Evolutionary conservation across 1,140 invertebrate species (phyloP), one percentile per base, ranked within the genome.

Genomic region (Lepidurus arcticus): DNA sequence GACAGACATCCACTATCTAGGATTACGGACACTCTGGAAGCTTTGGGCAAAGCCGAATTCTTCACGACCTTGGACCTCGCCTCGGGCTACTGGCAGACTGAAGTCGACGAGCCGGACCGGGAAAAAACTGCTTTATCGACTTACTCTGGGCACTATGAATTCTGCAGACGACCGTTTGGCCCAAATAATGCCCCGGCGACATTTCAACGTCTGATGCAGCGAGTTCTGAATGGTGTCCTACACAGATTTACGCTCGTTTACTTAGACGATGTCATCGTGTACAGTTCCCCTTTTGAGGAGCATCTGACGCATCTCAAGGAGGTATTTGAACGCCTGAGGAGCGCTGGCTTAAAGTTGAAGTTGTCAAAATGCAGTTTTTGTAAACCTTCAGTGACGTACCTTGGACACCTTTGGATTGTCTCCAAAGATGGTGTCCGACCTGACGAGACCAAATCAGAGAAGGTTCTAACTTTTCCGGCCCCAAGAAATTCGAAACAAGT

Each of bases 181-280:
- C 79, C 87, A 34, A 79, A 76, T 21, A 86, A 86, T 81, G 83
- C 84, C 34, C 83, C 84, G 13, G 80, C 83, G n/a, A 82, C 84
- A n/a, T 88, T 88, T 80, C 84, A 85, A 80, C 74, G 83, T 26
- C 79, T 82, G 13, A 85, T 86, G 75, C 82, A 85, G 77, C 53
- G 76, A 1, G 81, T 84, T 2, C 78, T 87, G 24, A 44, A 26
- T 16, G 81, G 77, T 13, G 75, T 82, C 13, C 79, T 76, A 44
- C 24, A 76, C 21, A 73, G 78, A 42, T 81, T 80, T 74, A 9
- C 44, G 73, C 74, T 84, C 73, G 79, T 82, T 0, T 87, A 85
- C 80, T 53, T 88, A 9, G 86, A 88, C 81, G 87, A 88, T 75
- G 83, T 88, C 8, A 81, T 88, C 1, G 77, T 86, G 13, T 83